Percentiles rank a stretch among this genome's conserved stretches.
Conservation (phyloP, 1,140 invertebrate genomes). For the Apis florea region DNA sequence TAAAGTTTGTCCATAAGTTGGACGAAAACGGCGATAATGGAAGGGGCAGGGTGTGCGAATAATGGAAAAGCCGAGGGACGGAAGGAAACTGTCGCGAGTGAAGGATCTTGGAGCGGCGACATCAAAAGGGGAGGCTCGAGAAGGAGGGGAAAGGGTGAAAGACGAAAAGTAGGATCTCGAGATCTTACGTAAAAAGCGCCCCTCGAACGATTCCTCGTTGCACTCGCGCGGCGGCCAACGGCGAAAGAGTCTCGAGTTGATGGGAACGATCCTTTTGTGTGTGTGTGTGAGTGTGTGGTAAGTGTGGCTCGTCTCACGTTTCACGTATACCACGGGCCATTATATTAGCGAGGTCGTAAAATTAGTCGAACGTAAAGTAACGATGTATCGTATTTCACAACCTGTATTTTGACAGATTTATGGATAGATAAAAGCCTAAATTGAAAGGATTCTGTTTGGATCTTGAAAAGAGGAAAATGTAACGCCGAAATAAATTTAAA, state of each 20-base stretch:
- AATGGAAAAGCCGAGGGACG: neutral
- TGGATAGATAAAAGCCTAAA: too few species aligned
- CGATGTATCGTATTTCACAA: too few species aligned
- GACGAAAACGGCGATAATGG: neutral
- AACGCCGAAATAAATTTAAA: too few species aligned
- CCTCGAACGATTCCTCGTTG: neutral
- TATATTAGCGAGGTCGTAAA: too few species aligned
- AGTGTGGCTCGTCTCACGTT: too few species aligned
- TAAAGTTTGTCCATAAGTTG: neutral
- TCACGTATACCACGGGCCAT: too few species aligned
- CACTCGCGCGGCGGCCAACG: neutral
- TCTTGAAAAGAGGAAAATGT: too few species aligned
- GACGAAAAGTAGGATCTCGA: neutral
- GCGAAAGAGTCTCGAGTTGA: neutral
- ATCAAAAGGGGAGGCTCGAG: neutral
- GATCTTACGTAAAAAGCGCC: constrained; percentile 20
- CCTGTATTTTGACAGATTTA: too few species aligned
- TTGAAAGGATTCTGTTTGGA: too few species aligned
- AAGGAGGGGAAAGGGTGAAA: neutral
- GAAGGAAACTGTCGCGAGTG: neutral
- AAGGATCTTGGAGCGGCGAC: neutral
- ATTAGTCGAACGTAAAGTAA: too few species aligned
- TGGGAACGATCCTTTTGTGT: constrained; percentile 16
- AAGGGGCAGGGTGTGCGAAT: neutral
- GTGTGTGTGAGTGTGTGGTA: too few species aligned